phyloP scores from a whole-genome alignment of 2,113 vertebrate species.

The Pungitius pungitius region DNA sequence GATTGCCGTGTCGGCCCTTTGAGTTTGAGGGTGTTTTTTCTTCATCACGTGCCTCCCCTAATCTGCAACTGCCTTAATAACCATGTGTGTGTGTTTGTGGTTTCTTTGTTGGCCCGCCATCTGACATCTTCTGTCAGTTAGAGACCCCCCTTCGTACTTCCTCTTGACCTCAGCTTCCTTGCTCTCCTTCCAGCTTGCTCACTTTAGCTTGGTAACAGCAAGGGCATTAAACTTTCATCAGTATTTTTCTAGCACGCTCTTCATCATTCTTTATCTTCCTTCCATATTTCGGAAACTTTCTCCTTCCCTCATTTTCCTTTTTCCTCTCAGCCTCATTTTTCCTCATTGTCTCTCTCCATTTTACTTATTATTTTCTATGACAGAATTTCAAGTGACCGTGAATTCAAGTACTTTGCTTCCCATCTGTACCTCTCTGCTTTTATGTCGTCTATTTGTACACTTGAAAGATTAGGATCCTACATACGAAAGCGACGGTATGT shows the following conservation, averaged over 20 bases:
- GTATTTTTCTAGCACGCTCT: slow-evolving; percentile 51
- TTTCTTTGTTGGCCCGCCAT: slow-evolving; percentile 5
- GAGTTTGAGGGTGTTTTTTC: slow-evolving; percentile 27
- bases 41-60: slow-evolving; percentile 23
- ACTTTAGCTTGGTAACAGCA: slow-evolving; percentile 60
- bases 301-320: neutral
- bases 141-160: slow-evolving; percentile 2
- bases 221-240: slow-evolving; percentile 72
- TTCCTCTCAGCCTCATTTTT: slow-evolving; percentile 5
- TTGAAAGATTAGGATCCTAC: slow-evolving; percentile 37
- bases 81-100: neutral
- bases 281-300: neutral
- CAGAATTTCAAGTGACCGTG: slow-evolving; percentile 58
- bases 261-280: neutral
- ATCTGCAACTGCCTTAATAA: slow-evolving; percentile 14
- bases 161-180: slow-evolving; percentile 24
- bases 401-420: slow-evolving; percentile 60
- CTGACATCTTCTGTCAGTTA: slow-evolving; percentile 16
- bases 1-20: slow-evolving; percentile 66
- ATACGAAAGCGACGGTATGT: slow-evolving; percentile 5
- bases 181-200: slow-evolving; percentile 18
- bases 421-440: slow-evolving; percentile 56
- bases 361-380: slow-evolving; percentile 17
- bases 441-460: slow-evolving; percentile 46
- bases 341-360: neutral